Evolutionary conservation across 2,797 vertebrate species (phyloP).

Genomic region (Threskiornis aethiopicus): DNA sequence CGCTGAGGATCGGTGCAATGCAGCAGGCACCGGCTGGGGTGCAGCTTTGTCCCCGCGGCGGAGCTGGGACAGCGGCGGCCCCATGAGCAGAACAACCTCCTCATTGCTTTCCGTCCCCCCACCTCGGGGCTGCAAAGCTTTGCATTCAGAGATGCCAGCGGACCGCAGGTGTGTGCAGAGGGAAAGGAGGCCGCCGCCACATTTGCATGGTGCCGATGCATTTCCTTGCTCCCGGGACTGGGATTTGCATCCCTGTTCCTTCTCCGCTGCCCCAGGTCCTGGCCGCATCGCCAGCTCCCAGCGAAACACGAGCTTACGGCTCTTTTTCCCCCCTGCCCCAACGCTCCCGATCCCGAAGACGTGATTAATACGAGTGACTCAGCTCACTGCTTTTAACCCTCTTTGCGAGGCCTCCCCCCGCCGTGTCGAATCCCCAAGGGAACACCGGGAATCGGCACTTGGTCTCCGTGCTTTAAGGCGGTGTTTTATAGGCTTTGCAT

Average conservation of each 20-base stretch:
- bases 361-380: neutral
- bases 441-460: neutral
- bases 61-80: neutral
- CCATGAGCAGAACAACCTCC: rapidly evolving
- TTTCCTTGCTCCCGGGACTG: neutral
- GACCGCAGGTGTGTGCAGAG: rapidly evolving
- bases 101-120: rapidly evolving
- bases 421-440: neutral
- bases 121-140: neutral
- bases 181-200: neutral
- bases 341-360: neutral
- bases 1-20: rapidly evolving
- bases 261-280: neutral
- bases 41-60: neutral
- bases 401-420: neutral
- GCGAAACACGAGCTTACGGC: rapidly evolving
- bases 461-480: neutral
- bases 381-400: neutral
- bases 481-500: neutral
- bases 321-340: neutral
- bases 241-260: neutral
- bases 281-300: rapidly evolving
- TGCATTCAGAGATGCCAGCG: rapidly evolving
- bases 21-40: neutral
- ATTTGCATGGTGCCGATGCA: rapidly evolving